These are phyloP conservation scores for Psammodynastes pulverulentus DNA, from an alignment of 2,113 vertebrate species.

Conservation along the genomic window DNA sequence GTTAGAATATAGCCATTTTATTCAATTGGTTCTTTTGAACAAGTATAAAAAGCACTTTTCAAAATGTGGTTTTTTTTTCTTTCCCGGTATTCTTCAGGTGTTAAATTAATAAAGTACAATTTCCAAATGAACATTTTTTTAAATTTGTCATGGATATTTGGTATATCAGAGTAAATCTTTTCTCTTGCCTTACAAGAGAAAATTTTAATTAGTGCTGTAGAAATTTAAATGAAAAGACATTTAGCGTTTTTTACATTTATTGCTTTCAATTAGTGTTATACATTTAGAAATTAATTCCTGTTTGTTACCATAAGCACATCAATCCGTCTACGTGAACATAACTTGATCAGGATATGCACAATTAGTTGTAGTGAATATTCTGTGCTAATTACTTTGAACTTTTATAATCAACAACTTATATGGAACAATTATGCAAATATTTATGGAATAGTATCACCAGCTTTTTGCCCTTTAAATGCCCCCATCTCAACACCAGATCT, in stretches of 20 bases:
- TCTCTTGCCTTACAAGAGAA: neutral
- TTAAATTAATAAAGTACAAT: neutral
- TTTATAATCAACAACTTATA: neutral
- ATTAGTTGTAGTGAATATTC: neutral
- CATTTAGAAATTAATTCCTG: neutral
- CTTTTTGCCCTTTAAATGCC: neutral
- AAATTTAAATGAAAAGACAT: neutral
- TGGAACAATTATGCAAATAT: neutral
- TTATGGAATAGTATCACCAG: accelerated
- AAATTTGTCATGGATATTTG: neutral
- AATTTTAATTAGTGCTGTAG: neutral
- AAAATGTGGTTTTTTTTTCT: neutral
- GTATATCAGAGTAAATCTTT: neutral
- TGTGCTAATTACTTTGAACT: neutral
- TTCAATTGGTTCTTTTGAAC: neutral
- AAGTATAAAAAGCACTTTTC: neutral
- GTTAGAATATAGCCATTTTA: neutral
- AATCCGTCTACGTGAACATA: neutral
- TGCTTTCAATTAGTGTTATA: slow-evolving; percentile 9
- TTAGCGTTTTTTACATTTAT: neutral
- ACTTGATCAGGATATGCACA: neutral
- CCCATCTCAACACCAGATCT: neutral
- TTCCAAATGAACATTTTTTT: neutral
- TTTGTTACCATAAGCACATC: neutral
- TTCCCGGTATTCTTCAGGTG: neutral